Conservation (phyloP, 2,797 vertebrate species). For the Columba guinea region DNA sequence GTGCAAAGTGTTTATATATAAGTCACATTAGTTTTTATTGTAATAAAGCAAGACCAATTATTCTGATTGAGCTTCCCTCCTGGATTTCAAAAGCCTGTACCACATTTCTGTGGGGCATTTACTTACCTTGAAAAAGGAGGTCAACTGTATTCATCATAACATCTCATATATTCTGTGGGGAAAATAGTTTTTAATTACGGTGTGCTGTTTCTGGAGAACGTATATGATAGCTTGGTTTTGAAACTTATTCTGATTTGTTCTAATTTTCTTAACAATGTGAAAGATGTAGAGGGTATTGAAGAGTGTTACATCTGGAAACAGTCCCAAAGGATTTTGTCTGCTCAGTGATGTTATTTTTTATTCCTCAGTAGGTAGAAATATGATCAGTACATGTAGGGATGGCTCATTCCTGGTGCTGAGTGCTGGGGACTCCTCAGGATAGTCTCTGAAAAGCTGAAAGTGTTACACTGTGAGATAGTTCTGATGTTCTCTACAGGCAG, state of each 20-base stretch:
- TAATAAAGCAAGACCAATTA: background rate
- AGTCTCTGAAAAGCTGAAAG: background rate
- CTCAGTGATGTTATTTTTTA: background rate
- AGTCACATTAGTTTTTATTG: background rate
- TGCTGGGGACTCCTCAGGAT: background rate
- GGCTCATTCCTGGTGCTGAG: background rate
- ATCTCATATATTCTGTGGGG: constrained; percentile 9
- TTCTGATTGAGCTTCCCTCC: background rate
- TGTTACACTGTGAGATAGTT: background rate
- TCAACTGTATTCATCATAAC: constrained; percentile 22
- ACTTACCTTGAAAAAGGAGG: constrained; percentile 22
- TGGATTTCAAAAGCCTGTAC: background rate
- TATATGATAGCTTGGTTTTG: constrained; percentile 44
- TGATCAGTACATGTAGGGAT: background rate
- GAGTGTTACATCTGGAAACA: constrained; percentile 25
- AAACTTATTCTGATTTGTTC: constrained; percentile 45
- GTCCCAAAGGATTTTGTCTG: background rate
- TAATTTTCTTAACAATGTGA: constrained; percentile 37
- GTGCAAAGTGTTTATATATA: background rate
- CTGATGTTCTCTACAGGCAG: background rate
- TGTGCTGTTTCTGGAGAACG: constrained; percentile 36
- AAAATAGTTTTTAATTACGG: constrained; percentile 57
- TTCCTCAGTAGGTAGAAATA: background rate
- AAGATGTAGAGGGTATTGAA: constrained; percentile 17
- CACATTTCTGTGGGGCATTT: background rate